These are phyloP conservation scores for Anoplopoma fimbria DNA, from an alignment of 2,113 vertebrate species.

Conservation along the genomic window DNA sequence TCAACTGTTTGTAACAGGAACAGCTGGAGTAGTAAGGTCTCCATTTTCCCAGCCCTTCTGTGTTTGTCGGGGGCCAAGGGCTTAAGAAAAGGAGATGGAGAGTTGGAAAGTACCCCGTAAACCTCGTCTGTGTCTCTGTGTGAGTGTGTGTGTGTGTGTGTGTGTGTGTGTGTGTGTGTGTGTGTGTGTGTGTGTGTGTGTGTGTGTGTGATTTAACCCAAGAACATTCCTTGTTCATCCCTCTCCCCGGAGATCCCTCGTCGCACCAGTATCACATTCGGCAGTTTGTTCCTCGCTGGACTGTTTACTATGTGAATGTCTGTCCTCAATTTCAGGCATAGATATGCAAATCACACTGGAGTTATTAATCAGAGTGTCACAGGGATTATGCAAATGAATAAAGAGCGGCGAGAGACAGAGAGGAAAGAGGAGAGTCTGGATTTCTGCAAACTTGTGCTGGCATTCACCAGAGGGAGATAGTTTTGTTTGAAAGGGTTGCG, in stretches of 20 bases:
- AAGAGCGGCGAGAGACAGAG: slow-evolving; percentile 46
- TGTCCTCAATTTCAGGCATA: slow-evolving; percentile 76
- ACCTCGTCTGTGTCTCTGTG: slow-evolving; percentile 8
- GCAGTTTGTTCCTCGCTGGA: slow-evolving; percentile 56
- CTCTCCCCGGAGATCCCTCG: slow-evolving; percentile 23
- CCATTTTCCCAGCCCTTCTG: slow-evolving; percentile 62
- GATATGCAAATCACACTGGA: slow-evolving; percentile 78
- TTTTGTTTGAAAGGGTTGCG: slow-evolving; percentile 52
- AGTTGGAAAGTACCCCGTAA: slow-evolving; percentile 32
- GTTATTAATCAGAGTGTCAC: slow-evolving; percentile 81
- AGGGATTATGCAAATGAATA: slow-evolving; percentile 82
- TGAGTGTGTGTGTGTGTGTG: slow-evolving; percentile 12
- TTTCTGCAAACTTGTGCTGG: slow-evolving; percentile 62
- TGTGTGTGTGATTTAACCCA: slow-evolving; percentile 25
- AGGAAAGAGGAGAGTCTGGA: slow-evolving; percentile 40
- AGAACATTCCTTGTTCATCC: slow-evolving; percentile 34
- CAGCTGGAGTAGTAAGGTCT: slow-evolving; percentile 65
- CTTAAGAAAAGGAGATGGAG: slow-evolving; percentile 43
- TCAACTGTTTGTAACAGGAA: slow-evolving; percentile 65
- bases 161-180: slow-evolving; percentile 14
- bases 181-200: slow-evolving; percentile 1
- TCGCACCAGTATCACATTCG: slow-evolving; percentile 11
- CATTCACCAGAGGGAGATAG: slow-evolving; percentile 53
- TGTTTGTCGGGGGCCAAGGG: slow-evolving; percentile 44
- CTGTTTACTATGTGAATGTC: slow-evolving; percentile 56